phyloP scores from a whole-genome alignment of 2,797 vertebrate species.

The Mus minutoides region DNA sequence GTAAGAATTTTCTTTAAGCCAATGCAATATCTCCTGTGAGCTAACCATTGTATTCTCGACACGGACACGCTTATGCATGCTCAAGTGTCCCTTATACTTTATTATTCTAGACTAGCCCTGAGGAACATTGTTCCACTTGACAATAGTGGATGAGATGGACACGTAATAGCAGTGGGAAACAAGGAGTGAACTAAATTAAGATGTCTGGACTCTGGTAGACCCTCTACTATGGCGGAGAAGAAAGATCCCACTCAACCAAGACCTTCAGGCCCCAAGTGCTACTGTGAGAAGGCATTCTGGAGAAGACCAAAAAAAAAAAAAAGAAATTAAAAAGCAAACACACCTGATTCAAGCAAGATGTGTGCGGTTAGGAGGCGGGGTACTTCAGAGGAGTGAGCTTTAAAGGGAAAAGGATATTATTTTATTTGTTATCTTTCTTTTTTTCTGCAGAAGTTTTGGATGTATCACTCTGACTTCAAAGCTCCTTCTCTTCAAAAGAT shows the following conservation, averaged over 20 bases:
- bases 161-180: not conserved
- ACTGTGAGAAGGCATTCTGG: not conserved
- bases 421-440: not conserved
- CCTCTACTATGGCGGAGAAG: not conserved
- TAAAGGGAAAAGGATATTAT: not conserved
- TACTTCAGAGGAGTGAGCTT: not conserved
- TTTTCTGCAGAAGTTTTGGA: slow-evolving; percentile 5
- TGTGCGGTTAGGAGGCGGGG: not conserved
- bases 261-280: not conserved
- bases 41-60: not conserved
- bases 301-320: not conserved
- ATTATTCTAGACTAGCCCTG: not conserved
- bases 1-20: not conserved
- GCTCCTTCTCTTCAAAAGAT: not conserved
- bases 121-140: not conserved
- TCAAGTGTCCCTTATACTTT: not conserved
- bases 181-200: not conserved
- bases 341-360: not conserved
- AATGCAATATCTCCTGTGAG: not conserved
- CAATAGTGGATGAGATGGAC: not conserved
- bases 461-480: not conserved
- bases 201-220: not conserved
- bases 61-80: not conserved
- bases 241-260: not conserved
- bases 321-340: not conserved